Conservation (phyloP, 2,888 invertebrate genomes). For the Catotricha subobsoleta region DNA sequence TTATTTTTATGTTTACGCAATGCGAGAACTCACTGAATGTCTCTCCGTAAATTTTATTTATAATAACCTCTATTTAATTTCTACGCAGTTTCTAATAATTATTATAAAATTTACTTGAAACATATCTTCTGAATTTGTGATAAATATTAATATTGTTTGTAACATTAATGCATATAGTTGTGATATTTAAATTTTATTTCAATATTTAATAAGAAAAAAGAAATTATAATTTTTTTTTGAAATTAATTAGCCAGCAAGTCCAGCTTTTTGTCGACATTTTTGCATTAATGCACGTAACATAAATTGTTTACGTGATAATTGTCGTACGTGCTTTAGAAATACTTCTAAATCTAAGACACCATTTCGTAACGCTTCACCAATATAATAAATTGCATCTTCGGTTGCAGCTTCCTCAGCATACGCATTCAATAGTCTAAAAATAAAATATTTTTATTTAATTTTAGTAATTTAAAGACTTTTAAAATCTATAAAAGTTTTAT, state of each 20-base stretch:
- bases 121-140: too few species aligned
- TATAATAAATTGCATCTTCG: constrained; percentile 96
- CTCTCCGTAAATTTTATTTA: too few species aligned
- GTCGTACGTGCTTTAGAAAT: constrained; percentile 90
- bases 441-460: constrained; percentile 8
- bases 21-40: too few species aligned
- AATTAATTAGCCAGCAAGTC: constrained; percentile 44
- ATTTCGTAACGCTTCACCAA: constrained; percentile 84
- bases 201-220: too few species aligned
- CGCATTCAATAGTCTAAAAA: constrained; percentile 63
- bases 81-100: too few species aligned
- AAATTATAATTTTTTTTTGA: too few species aligned
- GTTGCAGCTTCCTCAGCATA: constrained; percentile 96
- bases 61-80: too few species aligned
- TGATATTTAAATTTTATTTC: too few species aligned
- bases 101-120: too few species aligned
- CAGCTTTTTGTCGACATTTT: constrained; percentile 91
- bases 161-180: too few species aligned
- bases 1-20: too few species aligned
- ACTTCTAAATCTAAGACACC: constrained; percentile 89
- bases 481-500: constrained; percentile 6
- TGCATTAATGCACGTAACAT: constrained; percentile 89
- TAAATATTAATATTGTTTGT: too few species aligned
- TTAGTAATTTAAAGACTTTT: not conserved
- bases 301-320: constrained; percentile 88